A percentile compares a stretch with the other conserved stretches of the same genome.
These are phyloP conservation scores for Machimus atricapillus DNA, from an alignment of 2,888 invertebrate genomes.

Conservation along the genomic window DNA sequence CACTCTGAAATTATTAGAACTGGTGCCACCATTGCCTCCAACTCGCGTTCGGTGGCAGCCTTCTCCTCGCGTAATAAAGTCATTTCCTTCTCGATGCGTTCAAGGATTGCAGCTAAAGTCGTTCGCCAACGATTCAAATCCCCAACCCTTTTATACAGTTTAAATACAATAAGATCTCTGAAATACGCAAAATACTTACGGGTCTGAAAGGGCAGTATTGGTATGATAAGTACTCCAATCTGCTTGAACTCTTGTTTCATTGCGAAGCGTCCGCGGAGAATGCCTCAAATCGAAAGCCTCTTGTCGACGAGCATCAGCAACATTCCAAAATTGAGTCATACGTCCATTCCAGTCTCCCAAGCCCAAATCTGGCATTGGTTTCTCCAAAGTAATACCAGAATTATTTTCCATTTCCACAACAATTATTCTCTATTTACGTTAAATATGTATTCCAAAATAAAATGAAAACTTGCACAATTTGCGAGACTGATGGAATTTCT, in stretches of 20 bases:
- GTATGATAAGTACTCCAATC: slow-evolving; percentile 83
- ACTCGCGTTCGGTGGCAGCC: slow-evolving; percentile 74
- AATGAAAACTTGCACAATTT: neutral
- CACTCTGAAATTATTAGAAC: slow-evolving; percentile 76
- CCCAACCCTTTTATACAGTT: slow-evolving; percentile 70
- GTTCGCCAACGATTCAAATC: slow-evolving; percentile 67
- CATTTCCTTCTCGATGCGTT: slow-evolving; percentile 73
- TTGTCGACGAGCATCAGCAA: slow-evolving; percentile 70
- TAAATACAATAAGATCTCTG: slow-evolving; percentile 54
- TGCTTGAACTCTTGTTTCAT: slow-evolving; percentile 77
- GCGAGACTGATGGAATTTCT: neutral
- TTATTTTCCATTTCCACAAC: slow-evolving; percentile 55
- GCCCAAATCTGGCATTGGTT: slow-evolving; percentile 74
- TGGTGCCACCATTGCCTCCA: slow-evolving; percentile 73
- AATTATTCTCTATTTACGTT: neutral
- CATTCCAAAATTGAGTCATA: slow-evolving; percentile 74
- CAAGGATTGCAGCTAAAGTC: slow-evolving; percentile 65
- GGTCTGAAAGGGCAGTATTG: slow-evolving; percentile 74
- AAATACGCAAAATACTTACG: slow-evolving; percentile 60
- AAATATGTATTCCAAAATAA: neutral
- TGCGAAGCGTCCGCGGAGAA: slow-evolving; percentile 73
- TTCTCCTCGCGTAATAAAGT: slow-evolving; percentile 73
- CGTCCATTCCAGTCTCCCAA: slow-evolving; percentile 78
- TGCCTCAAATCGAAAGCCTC: slow-evolving; percentile 77
- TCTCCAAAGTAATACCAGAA: slow-evolving; percentile 68